Conservation (phyloP, 2,888 invertebrate species). For the Habrosyne pyritoides region DNA sequence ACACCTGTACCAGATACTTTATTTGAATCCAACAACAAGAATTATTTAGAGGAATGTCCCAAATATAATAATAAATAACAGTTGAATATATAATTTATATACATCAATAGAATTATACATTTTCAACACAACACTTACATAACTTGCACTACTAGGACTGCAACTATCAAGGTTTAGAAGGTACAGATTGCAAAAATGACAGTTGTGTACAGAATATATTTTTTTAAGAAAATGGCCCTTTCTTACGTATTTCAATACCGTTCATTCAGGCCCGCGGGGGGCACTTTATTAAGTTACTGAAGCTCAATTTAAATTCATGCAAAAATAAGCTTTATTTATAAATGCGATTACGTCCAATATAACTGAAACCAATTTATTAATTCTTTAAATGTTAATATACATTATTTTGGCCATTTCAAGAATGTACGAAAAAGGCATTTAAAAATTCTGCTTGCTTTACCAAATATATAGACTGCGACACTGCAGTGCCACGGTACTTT, state of each 20-base stretch:
- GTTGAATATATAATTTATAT: conserved; percentile 39
- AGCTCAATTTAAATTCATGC: no score
- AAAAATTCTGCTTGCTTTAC: no score
- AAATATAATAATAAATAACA: conserved; percentile 50
- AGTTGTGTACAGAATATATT: background rate
- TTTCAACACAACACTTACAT: conserved; percentile 46
- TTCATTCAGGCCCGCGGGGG: no score
- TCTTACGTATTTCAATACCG: no score
- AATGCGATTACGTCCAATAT: no score
- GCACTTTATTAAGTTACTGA: no score
- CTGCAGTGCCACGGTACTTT: background rate
- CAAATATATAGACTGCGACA: no score
- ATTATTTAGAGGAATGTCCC: conserved; percentile 72
- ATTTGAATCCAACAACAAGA: conserved; percentile 64
- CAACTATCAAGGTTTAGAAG: conserved; percentile 13
- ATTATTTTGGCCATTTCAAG: no score
- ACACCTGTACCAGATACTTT: conserved; percentile 60
- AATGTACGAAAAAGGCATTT: no score
- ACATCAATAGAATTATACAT: conserved; percentile 38
- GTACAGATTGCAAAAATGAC: conserved; percentile 12
- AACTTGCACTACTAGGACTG: conserved; percentile 19
- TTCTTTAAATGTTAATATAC: no score
- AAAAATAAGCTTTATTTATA: no score
- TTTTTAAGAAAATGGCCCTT: background rate
- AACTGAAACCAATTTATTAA: no score